Evolutionary conservation across 2,797 vertebrate species (phyloP).

Genomic region (Thalassophryne amazonica): DNA sequence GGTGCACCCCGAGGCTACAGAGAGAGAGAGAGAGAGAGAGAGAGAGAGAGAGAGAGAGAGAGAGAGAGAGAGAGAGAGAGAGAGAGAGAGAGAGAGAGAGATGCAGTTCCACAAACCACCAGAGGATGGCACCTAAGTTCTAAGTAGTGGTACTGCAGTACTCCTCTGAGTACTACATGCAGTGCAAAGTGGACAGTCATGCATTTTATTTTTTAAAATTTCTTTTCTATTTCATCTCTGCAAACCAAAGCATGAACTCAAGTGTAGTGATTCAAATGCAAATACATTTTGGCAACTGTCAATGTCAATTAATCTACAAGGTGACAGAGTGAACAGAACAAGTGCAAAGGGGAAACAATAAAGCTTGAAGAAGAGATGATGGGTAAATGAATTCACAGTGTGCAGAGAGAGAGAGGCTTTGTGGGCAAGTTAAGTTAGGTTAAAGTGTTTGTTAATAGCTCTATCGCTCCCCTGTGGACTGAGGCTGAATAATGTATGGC

Average conservation of each 20-base stretch:
- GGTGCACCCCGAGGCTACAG: slow-evolving; percentile 27
- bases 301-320: too few species aligned
- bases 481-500: slow-evolving; percentile 78
- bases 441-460: slow-evolving; percentile 79
- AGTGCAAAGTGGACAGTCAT: background rate
- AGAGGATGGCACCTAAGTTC: slow-evolving; percentile 68
- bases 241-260: too few species aligned
- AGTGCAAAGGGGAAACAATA: too few species aligned
- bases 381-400: slow-evolving; percentile 24
- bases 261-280: too few species aligned
- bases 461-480: slow-evolving; percentile 73
- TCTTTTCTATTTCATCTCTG: too few species aligned
- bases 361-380: background rate
- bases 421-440: slow-evolving; percentile 58
- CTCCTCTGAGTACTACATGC: background rate
- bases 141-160: slow-evolving; percentile 11
- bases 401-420: slow-evolving; percentile 27
- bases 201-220: too few species aligned
- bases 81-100: too few species aligned
- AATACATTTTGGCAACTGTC: too few species aligned
- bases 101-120: slow-evolving; percentile 51
- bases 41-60: too few species aligned
- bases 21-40: too few species aligned
- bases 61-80: too few species aligned
- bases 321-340: background rate